phyloP scores from a whole-genome alignment of 2,113 vertebrate species.

The Oceanites oceanicus region DNA sequence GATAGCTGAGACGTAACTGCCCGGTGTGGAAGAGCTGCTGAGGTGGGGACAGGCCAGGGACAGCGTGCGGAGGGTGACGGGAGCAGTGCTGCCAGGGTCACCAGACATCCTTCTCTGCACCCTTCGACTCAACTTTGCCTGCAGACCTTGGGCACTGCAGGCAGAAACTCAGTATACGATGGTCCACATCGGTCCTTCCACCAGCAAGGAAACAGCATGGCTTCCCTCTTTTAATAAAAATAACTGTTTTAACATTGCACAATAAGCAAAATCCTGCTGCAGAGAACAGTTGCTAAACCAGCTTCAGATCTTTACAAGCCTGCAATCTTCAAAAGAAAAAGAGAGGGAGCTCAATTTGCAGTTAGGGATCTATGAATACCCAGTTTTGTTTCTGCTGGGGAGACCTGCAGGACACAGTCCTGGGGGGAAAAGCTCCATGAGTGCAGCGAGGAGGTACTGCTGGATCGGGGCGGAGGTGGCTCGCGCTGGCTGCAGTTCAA shows the following conservation, averaged over 20 bases:
- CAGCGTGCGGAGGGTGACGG: fast-evolving
- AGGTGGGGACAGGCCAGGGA: not conserved
- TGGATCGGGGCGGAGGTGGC: not conserved
- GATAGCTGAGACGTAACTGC: not conserved
- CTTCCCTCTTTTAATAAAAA: not conserved
- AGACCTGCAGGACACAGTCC: not conserved
- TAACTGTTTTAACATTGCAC: not conserved
- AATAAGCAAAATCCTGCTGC: not conserved
- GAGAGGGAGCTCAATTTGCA: not conserved
- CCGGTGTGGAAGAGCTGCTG: not conserved
- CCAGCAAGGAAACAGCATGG: not conserved
- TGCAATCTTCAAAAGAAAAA: not conserved
- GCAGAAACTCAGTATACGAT: not conserved
- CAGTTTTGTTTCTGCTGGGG: not conserved
- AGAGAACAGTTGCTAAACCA: not conserved
- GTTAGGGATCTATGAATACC: not conserved
- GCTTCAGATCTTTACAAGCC: not conserved
- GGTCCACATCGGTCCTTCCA: not conserved
- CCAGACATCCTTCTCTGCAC: not conserved
- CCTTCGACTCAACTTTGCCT: not conserved
- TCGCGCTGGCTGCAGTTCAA: not conserved
- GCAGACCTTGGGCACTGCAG: not conserved
- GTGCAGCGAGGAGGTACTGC: not conserved
- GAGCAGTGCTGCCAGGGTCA: not conserved
- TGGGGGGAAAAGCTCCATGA: fast-evolving